phyloP scores from a whole-genome alignment of 2,113 vertebrate species.

The Odontophorus gujanensis region DNA sequence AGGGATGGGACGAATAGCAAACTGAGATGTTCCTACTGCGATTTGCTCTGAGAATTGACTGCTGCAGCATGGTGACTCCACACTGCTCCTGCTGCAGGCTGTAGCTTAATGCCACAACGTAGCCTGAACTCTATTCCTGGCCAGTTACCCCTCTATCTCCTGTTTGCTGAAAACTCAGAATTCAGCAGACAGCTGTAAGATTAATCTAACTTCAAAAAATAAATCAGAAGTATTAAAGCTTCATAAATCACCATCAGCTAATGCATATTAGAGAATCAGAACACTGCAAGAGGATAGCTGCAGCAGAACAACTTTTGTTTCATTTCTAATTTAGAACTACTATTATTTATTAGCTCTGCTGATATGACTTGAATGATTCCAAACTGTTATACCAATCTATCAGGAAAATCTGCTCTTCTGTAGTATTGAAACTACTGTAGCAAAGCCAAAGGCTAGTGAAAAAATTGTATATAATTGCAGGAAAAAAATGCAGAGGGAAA shows the following conservation, averaged over 20 bases:
- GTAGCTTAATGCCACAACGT: background rate
- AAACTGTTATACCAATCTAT: background rate
- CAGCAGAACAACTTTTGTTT: background rate
- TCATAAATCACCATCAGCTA: slow-evolving; percentile 35
- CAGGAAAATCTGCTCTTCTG: background rate
- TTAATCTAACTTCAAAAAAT: background rate
- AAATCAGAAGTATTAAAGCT: slow-evolving; percentile 9
- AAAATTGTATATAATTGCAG: background rate
- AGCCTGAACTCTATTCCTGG: background rate
- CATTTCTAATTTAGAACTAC: background rate
- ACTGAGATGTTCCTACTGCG: background rate
- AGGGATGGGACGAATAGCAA: background rate
- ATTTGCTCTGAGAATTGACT: background rate
- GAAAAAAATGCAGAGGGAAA: background rate
- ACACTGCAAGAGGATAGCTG: background rate
- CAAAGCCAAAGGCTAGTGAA: background rate
- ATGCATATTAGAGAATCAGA: background rate
- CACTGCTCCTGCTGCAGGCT: background rate
- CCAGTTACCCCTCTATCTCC: background rate
- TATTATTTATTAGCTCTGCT: background rate
- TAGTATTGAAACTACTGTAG: background rate
- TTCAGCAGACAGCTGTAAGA: slow-evolving; percentile 17
- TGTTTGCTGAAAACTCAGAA: background rate
- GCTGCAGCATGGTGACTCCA: background rate
- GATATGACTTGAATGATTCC: background rate